Conservation (phyloP, 1,140 invertebrate genomes). For the Sipha flava region DNA sequence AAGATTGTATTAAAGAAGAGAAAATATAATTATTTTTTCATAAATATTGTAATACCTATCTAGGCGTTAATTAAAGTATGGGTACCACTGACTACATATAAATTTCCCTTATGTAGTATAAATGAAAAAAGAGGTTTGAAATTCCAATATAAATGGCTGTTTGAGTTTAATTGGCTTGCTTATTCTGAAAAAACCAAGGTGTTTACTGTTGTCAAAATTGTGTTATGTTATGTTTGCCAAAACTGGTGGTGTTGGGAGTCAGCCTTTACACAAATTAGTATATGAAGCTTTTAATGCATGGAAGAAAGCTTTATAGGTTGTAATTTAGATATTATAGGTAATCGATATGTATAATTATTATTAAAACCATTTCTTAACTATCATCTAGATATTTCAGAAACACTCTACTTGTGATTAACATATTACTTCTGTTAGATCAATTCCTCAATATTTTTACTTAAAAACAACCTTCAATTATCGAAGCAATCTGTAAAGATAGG, state of each 20-base stretch:
- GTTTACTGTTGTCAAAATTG: no score
- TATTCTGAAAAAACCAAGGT: no score
- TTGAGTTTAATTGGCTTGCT: no score
- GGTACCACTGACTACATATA: background rate
- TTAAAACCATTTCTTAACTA: background rate
- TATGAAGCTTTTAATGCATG: background rate
- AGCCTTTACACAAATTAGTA: no score
- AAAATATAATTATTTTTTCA: background rate
- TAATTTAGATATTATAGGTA: no score
- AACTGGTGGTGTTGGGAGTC: no score
- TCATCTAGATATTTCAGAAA: background rate
- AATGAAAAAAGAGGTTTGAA: background rate
- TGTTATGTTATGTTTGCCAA: no score
- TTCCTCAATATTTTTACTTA: background rate
- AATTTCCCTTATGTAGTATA: no score
- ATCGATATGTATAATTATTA: background rate
- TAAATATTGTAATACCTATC: background rate
- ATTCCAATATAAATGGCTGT: no score
- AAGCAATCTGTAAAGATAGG: background rate
- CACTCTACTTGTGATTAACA: background rate
- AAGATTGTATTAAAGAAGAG: no score
- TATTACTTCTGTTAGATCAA: background rate
- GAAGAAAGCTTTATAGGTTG: background rate
- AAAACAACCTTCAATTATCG: background rate
- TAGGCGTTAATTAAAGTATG: background rate